Conservation (phyloP, 1,140 invertebrate species). For the Hylyphantes graminicola region DNA sequence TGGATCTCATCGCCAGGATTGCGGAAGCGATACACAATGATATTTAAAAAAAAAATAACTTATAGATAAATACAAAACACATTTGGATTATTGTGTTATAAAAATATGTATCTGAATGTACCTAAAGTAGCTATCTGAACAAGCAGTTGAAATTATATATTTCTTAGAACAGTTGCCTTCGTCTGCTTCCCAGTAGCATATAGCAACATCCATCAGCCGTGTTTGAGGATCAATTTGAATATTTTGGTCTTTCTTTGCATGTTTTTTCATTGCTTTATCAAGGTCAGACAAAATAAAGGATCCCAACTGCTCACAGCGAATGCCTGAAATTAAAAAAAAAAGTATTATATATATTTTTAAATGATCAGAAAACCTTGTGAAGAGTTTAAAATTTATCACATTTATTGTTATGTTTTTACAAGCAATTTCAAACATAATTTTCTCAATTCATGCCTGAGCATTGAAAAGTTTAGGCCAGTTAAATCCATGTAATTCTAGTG, state of each 20-base stretch:
- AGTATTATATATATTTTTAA: neutral
- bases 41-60: neutral
- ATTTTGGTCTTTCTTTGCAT: constrained; percentile 68
- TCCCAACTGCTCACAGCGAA: constrained; percentile 64
- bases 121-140: constrained; percentile 79
- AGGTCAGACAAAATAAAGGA: constrained; percentile 53
- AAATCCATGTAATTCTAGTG: too few species aligned
- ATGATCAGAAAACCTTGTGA: neutral
- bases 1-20: too few species aligned
- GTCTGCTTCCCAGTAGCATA: constrained; percentile 64
- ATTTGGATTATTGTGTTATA: neutral
- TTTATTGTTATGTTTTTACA: too few species aligned
- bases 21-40: neutral
- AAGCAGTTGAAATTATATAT: constrained; percentile 73
- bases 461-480: too few species aligned
- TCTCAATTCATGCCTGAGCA: too few species aligned
- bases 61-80: neutral
- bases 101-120: constrained; percentile 58
- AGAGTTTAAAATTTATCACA: neutral
- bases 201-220: constrained; percentile 76
- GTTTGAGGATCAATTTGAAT: constrained; percentile 75
- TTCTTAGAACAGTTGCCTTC: constrained; percentile 43
- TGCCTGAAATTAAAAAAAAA: constrained; percentile 9
- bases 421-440: too few species aligned
- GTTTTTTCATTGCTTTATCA: constrained; percentile 65